Evolutionary conservation across 2,797 vertebrate species (phyloP).

Genomic region (Potorous gilbertii): DNA sequence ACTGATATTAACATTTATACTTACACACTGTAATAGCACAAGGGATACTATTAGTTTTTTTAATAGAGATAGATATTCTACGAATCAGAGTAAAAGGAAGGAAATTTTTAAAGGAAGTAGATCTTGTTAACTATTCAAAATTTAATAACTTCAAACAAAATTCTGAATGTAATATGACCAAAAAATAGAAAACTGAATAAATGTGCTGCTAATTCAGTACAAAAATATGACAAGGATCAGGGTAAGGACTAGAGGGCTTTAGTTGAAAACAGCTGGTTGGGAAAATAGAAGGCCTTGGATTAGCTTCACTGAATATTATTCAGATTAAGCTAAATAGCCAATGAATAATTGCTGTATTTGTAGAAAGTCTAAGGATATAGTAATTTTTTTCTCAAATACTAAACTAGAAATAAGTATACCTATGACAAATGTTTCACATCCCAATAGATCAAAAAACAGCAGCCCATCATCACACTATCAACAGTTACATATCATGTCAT

Average conservation of each 20-base stretch:
- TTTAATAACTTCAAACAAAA: not conserved
- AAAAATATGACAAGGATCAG: not conserved
- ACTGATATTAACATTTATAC: not conserved
- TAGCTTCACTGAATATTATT: not conserved
- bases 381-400: not conserved
- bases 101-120: not conserved
- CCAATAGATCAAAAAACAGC: not conserved
- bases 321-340: not conserved
- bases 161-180: not conserved
- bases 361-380: not conserved
- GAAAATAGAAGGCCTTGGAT: not conserved
- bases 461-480: not conserved
- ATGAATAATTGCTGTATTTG: not conserved
- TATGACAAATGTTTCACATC: not conserved
- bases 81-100: not conserved
- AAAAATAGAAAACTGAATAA: not conserved
- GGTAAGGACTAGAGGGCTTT: not conserved
- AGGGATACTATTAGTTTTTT: not conserved
- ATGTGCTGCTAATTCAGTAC: not conserved
- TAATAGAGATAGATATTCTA: not conserved
- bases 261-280: not conserved
- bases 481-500: not conserved
- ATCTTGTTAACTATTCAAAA: not conserved
- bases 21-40: not conserved
- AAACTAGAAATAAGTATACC: not conserved